Conservation (phyloP, 2,888 invertebrate genomes). For the Sycophila texana region DNA sequence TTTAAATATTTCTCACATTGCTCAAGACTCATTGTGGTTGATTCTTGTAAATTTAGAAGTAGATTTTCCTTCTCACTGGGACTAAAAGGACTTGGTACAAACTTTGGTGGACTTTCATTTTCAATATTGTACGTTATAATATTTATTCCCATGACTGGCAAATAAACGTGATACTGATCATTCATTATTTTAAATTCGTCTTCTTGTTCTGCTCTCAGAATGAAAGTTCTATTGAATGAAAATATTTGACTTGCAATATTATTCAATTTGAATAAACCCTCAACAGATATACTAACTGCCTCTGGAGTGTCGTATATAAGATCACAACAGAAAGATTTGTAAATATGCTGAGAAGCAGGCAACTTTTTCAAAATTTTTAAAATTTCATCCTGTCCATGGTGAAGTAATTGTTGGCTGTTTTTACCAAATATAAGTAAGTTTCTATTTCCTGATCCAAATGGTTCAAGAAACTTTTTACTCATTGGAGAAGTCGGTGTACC, state of each 20-base stretch:
- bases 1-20: conserved; percentile 63
- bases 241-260: conserved; percentile 69
- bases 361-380: conserved; percentile 69
- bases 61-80: conserved; percentile 61
- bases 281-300: conserved; percentile 75
- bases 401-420: conserved; percentile 61
- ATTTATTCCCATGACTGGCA: conserved; percentile 56
- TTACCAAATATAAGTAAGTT: conserved; percentile 72
- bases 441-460: conserved; percentile 72
- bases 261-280: conserved; percentile 78
- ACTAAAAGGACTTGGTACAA: conserved; percentile 58
- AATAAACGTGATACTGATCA: conserved; percentile 80
- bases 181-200: conserved; percentile 81
- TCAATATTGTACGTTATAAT: conserved; percentile 54
- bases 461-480: conserved; percentile 56
- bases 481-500: conserved; percentile 57
- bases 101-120: conserved; percentile 53
- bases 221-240: conserved; percentile 80
- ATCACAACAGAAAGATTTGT: conserved; percentile 75
- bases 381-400: conserved; percentile 67
- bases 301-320: conserved; percentile 63
- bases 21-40: conserved; percentile 63
- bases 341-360: conserved; percentile 78
- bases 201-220: conserved; percentile 76
- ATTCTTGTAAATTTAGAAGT: conserved; percentile 58